Evolutionary conservation across 2,888 invertebrate genomes (phyloP), one percentile per base, ranked within the genome.

Genomic region (Eilema griseolum): DNA sequence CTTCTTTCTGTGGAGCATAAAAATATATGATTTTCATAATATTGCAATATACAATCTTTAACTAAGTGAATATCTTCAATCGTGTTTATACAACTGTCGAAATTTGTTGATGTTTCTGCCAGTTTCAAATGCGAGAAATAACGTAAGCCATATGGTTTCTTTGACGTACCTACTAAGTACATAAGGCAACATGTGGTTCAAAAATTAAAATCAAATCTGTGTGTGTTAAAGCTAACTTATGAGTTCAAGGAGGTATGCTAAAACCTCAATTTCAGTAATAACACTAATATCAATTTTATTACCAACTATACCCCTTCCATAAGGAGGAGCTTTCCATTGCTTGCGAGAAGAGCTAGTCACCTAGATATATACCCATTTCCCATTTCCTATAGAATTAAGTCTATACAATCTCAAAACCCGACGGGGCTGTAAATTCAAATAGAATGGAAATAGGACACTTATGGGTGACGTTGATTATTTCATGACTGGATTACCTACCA

Each of bases 1-100:
- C 83, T 57, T 90, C 88, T 31, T 85, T 80, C 95, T 95, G 83
- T 26, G 79, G 84, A 64, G 61, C 2, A 71, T 71, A 69, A 11
- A 8, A 60, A 41, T 61, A 20, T 20, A 46, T 20, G 20, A 46
- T 46, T 46, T 46, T 46, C 46, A 46, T 7, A 41, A 14, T 20
- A 20, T 16, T 41, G 20, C 46, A 46, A 46, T 46, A 4, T 20
- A 41, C 16, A 41, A 41, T 41, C 1, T 41, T 46, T 46, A 46
- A 46, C 7, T 46, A 20, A 46, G 46, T 41, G 41, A 41, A 16
- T 16, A 46, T 20, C 20, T 46, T 46, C 20, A 20, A 20, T 46
- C 20, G 46, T 46, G 20, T 46, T 46, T 46, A 46, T 46, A 46
- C 46, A 46, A 46, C 46, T 20, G 46, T 46, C 46, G 20, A 46